phyloP scores from a whole-genome alignment of 2,797 vertebrate genomes.

The Sciurus vulgaris region DNA sequence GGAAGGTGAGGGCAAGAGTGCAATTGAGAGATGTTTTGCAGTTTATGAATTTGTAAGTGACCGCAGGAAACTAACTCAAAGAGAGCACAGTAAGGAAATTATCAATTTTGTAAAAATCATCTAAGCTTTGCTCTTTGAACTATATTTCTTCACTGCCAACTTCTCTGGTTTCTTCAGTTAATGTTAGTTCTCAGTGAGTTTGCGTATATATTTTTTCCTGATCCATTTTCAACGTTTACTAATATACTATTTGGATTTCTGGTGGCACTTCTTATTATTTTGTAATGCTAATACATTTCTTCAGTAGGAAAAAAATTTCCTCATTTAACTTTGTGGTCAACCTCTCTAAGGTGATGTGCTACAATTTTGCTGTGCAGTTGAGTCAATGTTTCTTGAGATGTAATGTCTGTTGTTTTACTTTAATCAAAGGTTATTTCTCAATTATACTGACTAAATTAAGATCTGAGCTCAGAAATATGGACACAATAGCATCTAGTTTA shows the following conservation, averaged over 20 bases:
- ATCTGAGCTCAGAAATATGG: background rate
- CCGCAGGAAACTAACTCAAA: background rate
- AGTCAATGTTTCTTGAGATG: background rate
- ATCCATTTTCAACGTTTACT: background rate
- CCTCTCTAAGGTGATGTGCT: background rate
- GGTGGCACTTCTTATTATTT: background rate
- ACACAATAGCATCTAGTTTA: background rate
- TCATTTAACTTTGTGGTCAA: background rate
- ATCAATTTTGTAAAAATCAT: background rate
- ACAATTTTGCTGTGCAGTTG: background rate
- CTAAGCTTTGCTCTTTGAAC: background rate
- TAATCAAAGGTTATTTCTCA: background rate
- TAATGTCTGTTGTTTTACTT: background rate
- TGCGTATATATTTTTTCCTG: background rate
- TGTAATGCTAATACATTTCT: background rate
- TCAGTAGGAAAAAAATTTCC: background rate
- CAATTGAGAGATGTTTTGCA: background rate
- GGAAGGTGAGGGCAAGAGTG: background rate
- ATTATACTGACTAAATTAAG: background rate
- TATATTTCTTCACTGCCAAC: background rate
- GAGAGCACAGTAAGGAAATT: background rate
- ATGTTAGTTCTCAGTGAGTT: background rate
- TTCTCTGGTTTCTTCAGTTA: background rate
- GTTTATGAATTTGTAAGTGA: background rate
- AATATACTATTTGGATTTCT: background rate